Evolutionary conservation across 2,113 vertebrate species (phyloP).

Genomic region (Falco punctatus): DNA sequence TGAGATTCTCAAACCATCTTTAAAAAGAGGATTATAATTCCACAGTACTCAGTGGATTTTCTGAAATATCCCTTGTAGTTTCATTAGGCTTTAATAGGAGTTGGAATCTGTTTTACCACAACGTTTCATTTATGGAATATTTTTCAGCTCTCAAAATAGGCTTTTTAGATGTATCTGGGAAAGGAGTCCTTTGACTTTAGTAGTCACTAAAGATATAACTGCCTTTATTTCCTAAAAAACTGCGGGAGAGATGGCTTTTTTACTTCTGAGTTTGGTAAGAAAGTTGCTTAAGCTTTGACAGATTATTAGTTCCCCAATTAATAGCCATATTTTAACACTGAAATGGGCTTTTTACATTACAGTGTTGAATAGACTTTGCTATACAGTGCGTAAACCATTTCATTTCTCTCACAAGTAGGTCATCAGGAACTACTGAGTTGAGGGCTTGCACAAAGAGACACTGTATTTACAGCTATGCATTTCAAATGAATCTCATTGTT

Average conservation of each 20-base stretch:
- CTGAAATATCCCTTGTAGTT: neutral
- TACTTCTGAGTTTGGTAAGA: neutral
- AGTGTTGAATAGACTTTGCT: neutral
- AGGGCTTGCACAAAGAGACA: neutral
- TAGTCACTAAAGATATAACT: neutral
- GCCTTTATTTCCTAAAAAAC: neutral
- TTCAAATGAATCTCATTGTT: neutral
- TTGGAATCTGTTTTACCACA: slow-evolving; percentile 1
- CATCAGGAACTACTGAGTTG: neutral
- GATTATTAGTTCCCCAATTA: neutral
- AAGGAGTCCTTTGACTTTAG: neutral
- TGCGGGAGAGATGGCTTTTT: neutral
- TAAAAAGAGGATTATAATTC: neutral
- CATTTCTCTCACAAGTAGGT: neutral
- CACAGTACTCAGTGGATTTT: neutral
- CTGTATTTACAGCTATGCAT: accelerated
- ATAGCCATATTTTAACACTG: neutral
- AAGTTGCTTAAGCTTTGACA: neutral
- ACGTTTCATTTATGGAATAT: neutral
- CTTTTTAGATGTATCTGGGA: neutral
- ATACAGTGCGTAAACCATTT: neutral
- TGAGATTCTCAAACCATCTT: neutral
- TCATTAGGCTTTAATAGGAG: slow-evolving; percentile 8
- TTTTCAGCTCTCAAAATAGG: neutral
- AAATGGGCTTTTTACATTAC: neutral